Evolutionary conservation across 2,888 invertebrate species (phyloP).

Genomic region (Zhuqinia jingwanae): DNA sequence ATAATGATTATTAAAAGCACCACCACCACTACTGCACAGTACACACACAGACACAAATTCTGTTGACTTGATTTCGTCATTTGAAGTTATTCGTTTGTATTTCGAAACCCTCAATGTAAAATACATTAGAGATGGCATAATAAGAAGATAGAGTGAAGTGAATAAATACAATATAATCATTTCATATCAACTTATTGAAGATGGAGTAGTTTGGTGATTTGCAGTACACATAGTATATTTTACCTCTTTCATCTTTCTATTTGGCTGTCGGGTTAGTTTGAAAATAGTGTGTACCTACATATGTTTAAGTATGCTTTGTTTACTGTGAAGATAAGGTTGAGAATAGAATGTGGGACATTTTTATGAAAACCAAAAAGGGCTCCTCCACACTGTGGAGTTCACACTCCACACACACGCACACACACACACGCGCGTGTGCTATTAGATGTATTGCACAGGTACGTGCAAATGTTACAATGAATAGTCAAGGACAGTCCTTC

Average conservation of each 20-base stretch:
- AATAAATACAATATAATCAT: not conserved
- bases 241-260: not conserved
- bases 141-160: not conserved
- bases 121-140: not conserved
- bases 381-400: not conserved
- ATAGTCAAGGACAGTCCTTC: not conserved
- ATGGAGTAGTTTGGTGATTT: not conserved
- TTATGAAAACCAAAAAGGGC: not conserved
- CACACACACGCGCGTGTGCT: not conserved
- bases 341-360: constrained; percentile 3
- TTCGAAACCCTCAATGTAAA: constrained; percentile 4
- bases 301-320: not conserved
- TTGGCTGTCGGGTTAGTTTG: not conserved
- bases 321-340: not conserved
- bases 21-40: not conserved
- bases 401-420: too few species aligned
- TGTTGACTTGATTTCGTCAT: constrained; percentile 30
- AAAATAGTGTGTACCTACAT: too few species aligned
- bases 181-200: constrained; percentile 17
- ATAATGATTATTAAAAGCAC: not conserved
- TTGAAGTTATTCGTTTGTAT: not conserved
- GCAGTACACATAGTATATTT: not conserved
- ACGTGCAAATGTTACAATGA: not conserved
- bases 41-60: too few species aligned
- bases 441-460: not conserved